Evolutionary conservation across 2,888 invertebrate species (phyloP), one percentile per base, ranked within the genome.

Genomic region (Temnothorax ravouxi): DNA sequence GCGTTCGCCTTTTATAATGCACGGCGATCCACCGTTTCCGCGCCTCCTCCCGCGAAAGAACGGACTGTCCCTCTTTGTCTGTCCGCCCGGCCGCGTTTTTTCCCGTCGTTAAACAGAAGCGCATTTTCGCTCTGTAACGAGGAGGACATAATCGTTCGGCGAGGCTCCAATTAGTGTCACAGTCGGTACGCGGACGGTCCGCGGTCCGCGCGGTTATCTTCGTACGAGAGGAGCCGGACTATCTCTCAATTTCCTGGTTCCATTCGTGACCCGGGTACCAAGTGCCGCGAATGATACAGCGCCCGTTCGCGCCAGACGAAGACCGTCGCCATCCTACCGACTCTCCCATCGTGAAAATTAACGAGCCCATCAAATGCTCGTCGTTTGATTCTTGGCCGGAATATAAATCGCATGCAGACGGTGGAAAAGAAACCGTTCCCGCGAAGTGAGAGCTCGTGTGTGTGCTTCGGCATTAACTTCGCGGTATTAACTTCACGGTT

Each of bases 61-160:
- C 44, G n/a, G 41, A 29, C 38, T 54, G 56, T 11, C 21, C 34
- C 61, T 52, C 75, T 75, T 76, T 76, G 52, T 67, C 64, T 34
- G 34, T 34, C 5, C 34, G 5, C 34, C 41, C 79, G 64, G 13
- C 15, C 18, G 25, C 38, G 15, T 54, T 66, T 76, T 83, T 72
- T 85, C 77, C 38, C 34, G 8, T 71, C 71, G 69, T 84, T 84
- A 75, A 85, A 85, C 69, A 41, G 72, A 66, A 74, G 72, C 11
- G 13, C 77, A 38, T 66, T 80, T 29, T 29, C 29, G 29, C 47
- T 56, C 61, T 61, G 41, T 84, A 84, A 80, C 75, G 84, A 83
- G 41, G 38, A 21, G 72, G 41, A 79, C 66, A 54, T 74, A 75
- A 85, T 85, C 79, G 29, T 54, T 47, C 69, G 72, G 21, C 41